Conservation (phyloP, 2,113 vertebrate genomes). For the human region GRCh38 chr11:116143001-116143500, state of each 20-base stretch:
- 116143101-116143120: background rate
- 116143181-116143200: background rate
- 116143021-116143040: too few relatives aligned
- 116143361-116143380: background rate
- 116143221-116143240: background rate
- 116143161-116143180: background rate
- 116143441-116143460: background rate
- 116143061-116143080: too few relatives aligned
- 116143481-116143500: background rate
- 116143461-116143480: background rate
- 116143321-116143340: background rate
- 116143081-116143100: background rate
- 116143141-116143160: constrained; percentile 26
- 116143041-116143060: too few relatives aligned
- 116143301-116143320: background rate
- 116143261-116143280: background rate
- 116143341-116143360: background rate
- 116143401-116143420: background rate
- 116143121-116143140: background rate
- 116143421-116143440: background rate
- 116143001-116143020: too few relatives aligned
- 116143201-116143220: background rate
- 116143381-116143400: background rate
- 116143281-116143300: background rate
- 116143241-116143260: background rate